Evolutionary conservation across 2,797 vertebrate species (phyloP).

Genomic region (Typhlichthys subterraneus): DNA sequence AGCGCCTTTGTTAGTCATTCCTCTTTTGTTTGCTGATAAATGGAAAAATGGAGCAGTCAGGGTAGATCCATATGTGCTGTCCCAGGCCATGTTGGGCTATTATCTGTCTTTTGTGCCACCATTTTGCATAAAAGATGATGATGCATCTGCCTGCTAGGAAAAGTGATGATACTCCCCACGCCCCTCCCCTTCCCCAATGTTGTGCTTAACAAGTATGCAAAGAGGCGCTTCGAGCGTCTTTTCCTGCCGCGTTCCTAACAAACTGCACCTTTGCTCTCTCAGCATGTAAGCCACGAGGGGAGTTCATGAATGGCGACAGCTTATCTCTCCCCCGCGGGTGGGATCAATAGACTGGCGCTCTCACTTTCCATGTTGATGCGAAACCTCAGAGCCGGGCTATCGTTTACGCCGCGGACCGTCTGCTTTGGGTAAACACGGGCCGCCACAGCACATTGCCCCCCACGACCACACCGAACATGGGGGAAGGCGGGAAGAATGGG

Average conservation of each 20-base stretch:
- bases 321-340: constrained; percentile 74
- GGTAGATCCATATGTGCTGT: constrained; percentile 27
- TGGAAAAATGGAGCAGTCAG: constrained; percentile 23
- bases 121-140: no score
- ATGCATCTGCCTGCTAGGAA: no score
- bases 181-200: no score
- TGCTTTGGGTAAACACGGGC: constrained; percentile 62
- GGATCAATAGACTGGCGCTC: constrained; percentile 77
- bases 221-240: no score
- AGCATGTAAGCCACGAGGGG: constrained; percentile 64
- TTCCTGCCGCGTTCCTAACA: no score
- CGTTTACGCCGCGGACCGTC: constrained; percentile 32
- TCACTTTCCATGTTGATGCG: constrained; percentile 59
- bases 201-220: no score
- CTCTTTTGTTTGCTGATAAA: constrained; percentile 40
- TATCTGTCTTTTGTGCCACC: constrained; percentile 16
- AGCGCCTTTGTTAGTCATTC: constrained; percentile 49
- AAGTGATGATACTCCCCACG: no score
- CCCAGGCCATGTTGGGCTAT: constrained; percentile 16
- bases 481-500: no score
- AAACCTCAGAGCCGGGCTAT: constrained; percentile 51
- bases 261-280: constrained; percentile 9
- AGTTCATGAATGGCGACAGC: constrained; percentile 76
- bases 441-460: constrained; percentile 7
- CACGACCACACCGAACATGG: background rate